phyloP scores from a whole-genome alignment of 2,113 vertebrate species.

The Aythya baeri region DNA sequence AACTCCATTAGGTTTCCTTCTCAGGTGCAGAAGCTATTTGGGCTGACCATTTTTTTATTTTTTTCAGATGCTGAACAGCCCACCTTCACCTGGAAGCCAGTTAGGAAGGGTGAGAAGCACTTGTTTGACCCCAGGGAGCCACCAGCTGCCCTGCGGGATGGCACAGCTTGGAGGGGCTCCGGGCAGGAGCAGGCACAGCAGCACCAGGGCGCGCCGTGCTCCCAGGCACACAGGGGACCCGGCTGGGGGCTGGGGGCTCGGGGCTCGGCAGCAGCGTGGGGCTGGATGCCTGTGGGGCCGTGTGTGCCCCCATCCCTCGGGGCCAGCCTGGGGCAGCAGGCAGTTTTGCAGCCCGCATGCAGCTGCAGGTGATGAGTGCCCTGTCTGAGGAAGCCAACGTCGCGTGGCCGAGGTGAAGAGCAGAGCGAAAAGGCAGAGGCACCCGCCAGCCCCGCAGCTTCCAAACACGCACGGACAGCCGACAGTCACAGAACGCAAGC shows the following conservation, averaged over 20 bases:
- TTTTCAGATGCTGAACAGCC: neutral
- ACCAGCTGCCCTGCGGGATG: neutral
- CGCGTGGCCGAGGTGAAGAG: fast-evolving
- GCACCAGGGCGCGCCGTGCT: neutral
- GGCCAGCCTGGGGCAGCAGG: too few species aligned
- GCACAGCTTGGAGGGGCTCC: too few species aligned
- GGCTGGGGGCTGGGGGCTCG: neutral
- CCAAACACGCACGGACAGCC: fast-evolving
- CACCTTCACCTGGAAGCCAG: neutral
- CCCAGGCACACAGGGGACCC: too few species aligned
- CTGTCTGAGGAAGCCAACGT: fast-evolving
- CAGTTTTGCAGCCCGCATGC: neutral
- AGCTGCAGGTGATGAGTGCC: fast-evolving
- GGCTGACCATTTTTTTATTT: neutral
- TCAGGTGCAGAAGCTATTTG: neutral
- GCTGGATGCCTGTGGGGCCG: fast-evolving
- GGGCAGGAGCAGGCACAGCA: neutral
- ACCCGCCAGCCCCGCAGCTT: fast-evolving
- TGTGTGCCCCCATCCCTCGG: fast-evolving
- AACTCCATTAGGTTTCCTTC: neutral
- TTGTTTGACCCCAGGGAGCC: too few species aligned
- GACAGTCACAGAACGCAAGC: fast-evolving
- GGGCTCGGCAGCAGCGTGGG: neutral
- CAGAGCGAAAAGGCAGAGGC: fast-evolving
- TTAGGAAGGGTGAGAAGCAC: neutral